Evolutionary conservation across 1,140 invertebrate species (phyloP).

Genomic region (Carcinoscorpius rotundicauda): DNA sequence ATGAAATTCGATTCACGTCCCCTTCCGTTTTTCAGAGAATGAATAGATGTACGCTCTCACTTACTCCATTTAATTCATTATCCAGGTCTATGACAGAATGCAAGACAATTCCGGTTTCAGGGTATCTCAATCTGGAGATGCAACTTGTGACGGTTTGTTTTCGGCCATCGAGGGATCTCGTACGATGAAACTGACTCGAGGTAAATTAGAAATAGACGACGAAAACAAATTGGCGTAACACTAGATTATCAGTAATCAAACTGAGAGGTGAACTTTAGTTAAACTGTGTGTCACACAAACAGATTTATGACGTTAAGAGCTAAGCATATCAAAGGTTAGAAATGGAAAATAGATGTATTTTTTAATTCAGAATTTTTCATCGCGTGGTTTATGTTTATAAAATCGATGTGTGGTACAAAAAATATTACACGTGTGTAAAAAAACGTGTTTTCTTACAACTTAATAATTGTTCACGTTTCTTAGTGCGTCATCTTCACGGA

Average conservation of each 20-base stretch:
- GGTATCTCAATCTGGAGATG: conserved; percentile 74
- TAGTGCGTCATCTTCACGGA: conserved; percentile 16
- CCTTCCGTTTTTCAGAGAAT: too few species aligned
- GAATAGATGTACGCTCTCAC: too few species aligned
- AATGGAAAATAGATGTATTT: neutral
- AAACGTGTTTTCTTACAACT: too few species aligned
- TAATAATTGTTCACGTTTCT: too few species aligned
- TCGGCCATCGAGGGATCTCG: conserved; percentile 61
- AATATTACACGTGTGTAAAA: too few species aligned
- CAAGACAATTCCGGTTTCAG: conserved; percentile 44
- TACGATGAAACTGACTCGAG: conserved; percentile 57
- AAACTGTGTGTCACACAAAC: neutral
- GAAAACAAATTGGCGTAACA: neutral
- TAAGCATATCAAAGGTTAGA: neutral
- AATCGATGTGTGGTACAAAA: too few species aligned
- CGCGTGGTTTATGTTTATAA: neutral
- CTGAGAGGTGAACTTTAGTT: neutral
- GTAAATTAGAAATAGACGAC: conserved; percentile 26
- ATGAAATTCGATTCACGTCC: too few species aligned
- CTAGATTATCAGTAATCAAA: neutral
- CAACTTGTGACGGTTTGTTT: conserved; percentile 72
- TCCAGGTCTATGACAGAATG: conserved; percentile 23
- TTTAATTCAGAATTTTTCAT: conserved; percentile 3
- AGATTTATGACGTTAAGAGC: neutral
- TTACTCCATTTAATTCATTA: too few species aligned